Conservation (phyloP, 2,888 invertebrate genomes). For the Eudemis profundana region DNA sequence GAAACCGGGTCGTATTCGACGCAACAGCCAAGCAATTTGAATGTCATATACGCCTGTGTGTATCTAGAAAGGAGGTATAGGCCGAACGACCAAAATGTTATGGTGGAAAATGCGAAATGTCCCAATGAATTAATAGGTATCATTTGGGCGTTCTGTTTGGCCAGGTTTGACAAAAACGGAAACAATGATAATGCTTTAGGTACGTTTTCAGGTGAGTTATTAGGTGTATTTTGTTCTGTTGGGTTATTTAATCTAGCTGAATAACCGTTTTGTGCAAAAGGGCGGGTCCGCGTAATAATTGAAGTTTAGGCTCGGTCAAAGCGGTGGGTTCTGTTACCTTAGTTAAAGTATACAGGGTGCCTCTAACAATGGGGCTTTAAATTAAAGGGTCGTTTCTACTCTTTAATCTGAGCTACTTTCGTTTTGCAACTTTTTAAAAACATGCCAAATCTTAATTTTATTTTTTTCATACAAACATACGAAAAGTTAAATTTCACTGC, state of each 20-base stretch:
- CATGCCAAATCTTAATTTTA: no score
- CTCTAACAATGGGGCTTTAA: no score
- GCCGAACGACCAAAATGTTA: constrained; percentile 39
- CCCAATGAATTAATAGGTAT: constrained; percentile 43
- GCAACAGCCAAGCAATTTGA: background rate
- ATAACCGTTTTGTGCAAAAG: constrained; percentile 19
- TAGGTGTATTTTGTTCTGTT: constrained; percentile 21
- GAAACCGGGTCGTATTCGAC: background rate
- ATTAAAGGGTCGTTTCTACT: no score
- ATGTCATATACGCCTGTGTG: background rate
- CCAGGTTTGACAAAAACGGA: constrained; percentile 42
- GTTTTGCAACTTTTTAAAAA: no score
- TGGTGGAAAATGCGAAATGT: constrained; percentile 41
- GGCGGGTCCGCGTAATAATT: constrained; percentile 11
- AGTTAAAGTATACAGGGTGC: no score
- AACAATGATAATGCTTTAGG: constrained; percentile 40
- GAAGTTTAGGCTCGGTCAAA: background rate
- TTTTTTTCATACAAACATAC: no score
- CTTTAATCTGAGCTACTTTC: no score
- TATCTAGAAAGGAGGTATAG: background rate
- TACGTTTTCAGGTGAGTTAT: constrained; percentile 34
- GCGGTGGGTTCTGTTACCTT: no score
- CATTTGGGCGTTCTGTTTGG: constrained; percentile 35
- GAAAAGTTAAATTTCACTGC: no score
- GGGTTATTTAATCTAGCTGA: constrained; percentile 33